Percentiles rank a stretch among this genome's conserved stretches.
Conservation (phyloP, 1,140 invertebrate genomes). For the Formica exsecta region DNA sequence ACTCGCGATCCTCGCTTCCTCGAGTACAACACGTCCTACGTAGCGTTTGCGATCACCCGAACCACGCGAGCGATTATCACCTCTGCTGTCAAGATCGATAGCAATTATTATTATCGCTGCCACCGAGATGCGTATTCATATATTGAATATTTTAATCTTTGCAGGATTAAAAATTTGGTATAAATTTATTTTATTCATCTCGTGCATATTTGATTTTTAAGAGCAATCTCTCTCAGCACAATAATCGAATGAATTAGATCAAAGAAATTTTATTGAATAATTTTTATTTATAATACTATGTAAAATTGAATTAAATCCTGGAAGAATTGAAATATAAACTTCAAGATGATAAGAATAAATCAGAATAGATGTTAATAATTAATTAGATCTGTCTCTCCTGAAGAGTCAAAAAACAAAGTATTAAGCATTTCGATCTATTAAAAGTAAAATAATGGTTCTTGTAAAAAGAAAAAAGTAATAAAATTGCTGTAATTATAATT, state of each 20-base stretch:
- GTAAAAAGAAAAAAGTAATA: neutral
- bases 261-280: neutral
- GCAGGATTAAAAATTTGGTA: neutral
- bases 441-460: neutral
- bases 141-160: neutral
- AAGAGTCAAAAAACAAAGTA: slow-evolving; percentile 19
- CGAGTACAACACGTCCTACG: slow-evolving; percentile 28
- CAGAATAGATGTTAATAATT: slow-evolving; percentile 5
- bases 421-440: slow-evolving; percentile 20
- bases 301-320: neutral
- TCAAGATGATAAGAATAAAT: neutral
- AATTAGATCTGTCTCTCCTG: slow-evolving; percentile 15
- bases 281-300: neutral
- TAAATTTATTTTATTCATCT: neutral
- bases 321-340: neutral
- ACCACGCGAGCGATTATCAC: slow-evolving; percentile 16
- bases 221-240: too few species aligned
- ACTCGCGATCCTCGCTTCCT: slow-evolving; percentile 32
- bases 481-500: neutral
- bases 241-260: neutral
- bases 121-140: neutral
- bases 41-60: slow-evolving; percentile 27
- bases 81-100: slow-evolving; percentile 17
- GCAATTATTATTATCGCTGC: slow-evolving; percentile 22
- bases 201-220: neutral